Percentiles rank a stretch among this genome's conserved stretches.
Evolutionary conservation across 1,140 invertebrate genomes (phyloP).

Genomic region (Diplogasteroides magnus): DNA sequence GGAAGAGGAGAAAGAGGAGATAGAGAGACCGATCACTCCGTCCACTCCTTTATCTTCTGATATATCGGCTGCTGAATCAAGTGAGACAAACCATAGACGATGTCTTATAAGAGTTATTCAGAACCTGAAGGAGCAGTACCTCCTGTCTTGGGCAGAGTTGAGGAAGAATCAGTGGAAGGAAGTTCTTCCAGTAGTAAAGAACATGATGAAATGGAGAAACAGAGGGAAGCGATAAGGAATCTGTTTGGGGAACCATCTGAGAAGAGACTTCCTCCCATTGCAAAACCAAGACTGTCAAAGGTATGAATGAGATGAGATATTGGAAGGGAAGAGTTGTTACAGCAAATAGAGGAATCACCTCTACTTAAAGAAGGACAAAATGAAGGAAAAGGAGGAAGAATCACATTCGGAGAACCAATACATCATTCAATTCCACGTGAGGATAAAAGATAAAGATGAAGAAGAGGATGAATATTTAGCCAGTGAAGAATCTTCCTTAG

Average conservation of each 20-base stretch:
- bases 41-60: neutral
- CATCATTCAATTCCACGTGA: constrained; percentile 16
- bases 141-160: neutral
- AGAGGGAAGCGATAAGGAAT: too few relatives aligned
- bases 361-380: neutral
- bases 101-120: too few relatives aligned
- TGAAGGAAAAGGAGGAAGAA: neutral
- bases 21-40: neutral
- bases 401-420: constrained; percentile 1
- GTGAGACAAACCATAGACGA: too few relatives aligned
- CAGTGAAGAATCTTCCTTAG: constrained; percentile 13
- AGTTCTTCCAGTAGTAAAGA: constrained; percentile 4
- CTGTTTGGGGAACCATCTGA: too few relatives aligned
- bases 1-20: constrained; percentile 1
- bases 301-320: neutral
- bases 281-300: constrained; percentile 11
- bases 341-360: neutral
- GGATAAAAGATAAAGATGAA: neutral
- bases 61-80: neutral
- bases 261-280: constrained; percentile 25
- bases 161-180: constrained; percentile 3
- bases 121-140: too few relatives aligned
- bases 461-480: constrained; percentile 11
- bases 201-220: too few relatives aligned
- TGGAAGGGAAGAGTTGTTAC: neutral